Conservation (phyloP, 2,797 vertebrate genomes). For the Clarias fuscus region DNA sequence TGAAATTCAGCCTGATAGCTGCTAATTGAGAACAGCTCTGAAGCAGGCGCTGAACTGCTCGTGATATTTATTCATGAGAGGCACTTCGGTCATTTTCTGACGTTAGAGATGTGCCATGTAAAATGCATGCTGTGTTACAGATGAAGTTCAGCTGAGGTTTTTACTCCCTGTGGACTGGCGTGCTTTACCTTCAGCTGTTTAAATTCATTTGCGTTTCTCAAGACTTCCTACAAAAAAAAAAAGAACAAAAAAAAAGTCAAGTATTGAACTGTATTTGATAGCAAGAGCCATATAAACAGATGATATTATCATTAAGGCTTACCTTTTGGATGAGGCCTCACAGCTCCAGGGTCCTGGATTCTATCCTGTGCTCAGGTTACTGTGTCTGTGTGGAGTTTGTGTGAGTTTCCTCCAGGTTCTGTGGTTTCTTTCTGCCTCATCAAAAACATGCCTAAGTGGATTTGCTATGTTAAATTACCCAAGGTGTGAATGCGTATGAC, state of each 20-base stretch:
- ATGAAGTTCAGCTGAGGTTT: slow-evolving; percentile 30
- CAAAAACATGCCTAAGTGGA: neutral
- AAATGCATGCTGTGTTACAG: slow-evolving; percentile 32
- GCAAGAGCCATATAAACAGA: neutral
- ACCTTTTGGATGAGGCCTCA: neutral
- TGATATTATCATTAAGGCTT: slow-evolving; percentile 4
- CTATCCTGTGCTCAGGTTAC: neutral
- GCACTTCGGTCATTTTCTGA: slow-evolving; percentile 36
- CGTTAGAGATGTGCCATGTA: slow-evolving; percentile 29
- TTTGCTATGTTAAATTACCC: neutral
- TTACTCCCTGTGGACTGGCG: slow-evolving; percentile 8
- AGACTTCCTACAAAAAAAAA: neutral
- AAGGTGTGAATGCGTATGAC: neutral
- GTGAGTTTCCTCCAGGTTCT: neutral
- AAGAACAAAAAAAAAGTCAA: neutral
- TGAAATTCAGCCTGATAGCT: slow-evolving; percentile 51
- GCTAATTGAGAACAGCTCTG: slow-evolving; percentile 53
- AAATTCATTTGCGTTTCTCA: neutral
- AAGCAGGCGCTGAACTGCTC: slow-evolving; percentile 26
- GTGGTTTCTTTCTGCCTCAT: neutral
- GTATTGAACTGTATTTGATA: neutral
- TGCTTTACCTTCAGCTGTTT: slow-evolving; percentile 27
- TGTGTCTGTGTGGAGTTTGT: neutral
- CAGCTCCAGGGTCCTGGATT: neutral
- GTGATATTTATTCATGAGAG: slow-evolving; percentile 51